A percentile compares a stretch with the other conserved stretches of the same genome.
Conservation (phyloP, 1,140 invertebrate species). For the Pomphorhynchus laevis region DNA sequence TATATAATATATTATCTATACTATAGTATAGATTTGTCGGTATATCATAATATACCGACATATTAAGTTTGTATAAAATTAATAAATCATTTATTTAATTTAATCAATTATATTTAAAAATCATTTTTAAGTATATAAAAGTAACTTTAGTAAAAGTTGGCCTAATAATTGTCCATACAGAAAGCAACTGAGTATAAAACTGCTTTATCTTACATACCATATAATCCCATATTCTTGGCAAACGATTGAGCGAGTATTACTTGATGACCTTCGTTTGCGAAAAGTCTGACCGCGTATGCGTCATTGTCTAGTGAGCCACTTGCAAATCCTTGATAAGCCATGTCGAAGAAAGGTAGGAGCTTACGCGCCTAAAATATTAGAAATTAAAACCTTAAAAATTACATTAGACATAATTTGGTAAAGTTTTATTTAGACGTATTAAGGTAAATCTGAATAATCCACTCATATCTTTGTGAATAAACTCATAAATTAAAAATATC, state of each 20-base stretch:
- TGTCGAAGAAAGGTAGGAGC: constrained; percentile 86
- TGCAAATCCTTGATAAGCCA: constrained; percentile 89
- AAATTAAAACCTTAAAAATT: background rate
- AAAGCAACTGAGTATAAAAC: background rate
- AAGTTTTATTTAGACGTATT: too few species aligned
- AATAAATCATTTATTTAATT: background rate
- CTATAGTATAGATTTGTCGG: constrained; percentile 1
- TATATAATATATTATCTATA: too few species aligned
- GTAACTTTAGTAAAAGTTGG: too few species aligned
- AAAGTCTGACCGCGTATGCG: constrained; percentile 49
- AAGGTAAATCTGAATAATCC: too few species aligned
- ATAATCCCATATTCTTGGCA: constrained; percentile 91
- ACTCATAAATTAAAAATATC: too few species aligned
- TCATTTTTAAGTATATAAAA: background rate
- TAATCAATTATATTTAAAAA: background rate
- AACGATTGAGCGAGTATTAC: constrained; percentile 65
- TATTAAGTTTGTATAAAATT: too few species aligned
- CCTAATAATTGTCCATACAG: too few species aligned
- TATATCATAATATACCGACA: too few species aligned
- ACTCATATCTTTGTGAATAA: too few species aligned
- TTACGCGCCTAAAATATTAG: constrained; percentile 22
- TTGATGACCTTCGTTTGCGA: constrained; percentile 59
- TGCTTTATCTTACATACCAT: constrained; percentile 24
- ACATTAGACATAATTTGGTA: background rate
- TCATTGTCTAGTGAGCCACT: constrained; percentile 46